phyloP scores from a whole-genome alignment of 1,140 invertebrate species.

The Spodoptera frugiperda region DNA sequence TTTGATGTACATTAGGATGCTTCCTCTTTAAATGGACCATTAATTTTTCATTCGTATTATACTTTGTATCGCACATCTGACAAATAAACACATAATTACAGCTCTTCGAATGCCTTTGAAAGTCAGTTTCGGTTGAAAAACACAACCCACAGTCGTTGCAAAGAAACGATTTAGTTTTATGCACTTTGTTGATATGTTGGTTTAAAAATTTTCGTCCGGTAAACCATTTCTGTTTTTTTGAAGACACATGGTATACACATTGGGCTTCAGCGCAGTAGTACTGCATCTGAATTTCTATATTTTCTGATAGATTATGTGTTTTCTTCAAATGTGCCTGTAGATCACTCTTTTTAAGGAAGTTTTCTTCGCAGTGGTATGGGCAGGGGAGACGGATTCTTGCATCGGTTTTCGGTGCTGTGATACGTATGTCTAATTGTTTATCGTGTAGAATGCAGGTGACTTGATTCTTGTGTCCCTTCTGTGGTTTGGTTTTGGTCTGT shows the following conservation, averaged over 20 bases:
- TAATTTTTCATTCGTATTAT: slow-evolving; percentile 65
- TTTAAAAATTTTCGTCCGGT: slow-evolving; percentile 69
- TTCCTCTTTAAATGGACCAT: slow-evolving; percentile 70
- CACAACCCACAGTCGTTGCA: slow-evolving; percentile 59
- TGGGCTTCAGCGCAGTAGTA: slow-evolving; percentile 61
- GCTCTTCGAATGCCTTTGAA: slow-evolving; percentile 60
- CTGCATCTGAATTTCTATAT: slow-evolving; percentile 59
- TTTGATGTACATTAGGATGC: slow-evolving; percentile 69
- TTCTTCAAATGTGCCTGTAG: slow-evolving; percentile 63
- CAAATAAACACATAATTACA: slow-evolving; percentile 67
- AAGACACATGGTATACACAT: slow-evolving; percentile 61
- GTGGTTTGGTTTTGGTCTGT: slow-evolving; percentile 48
- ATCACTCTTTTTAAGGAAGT: slow-evolving; percentile 64
- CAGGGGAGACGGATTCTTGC: slow-evolving; percentile 64
- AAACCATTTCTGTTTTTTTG: slow-evolving; percentile 62
- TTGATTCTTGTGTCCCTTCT: slow-evolving; percentile 29
- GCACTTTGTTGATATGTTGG: slow-evolving; percentile 75
- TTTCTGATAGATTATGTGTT: slow-evolving; percentile 54
- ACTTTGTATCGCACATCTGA: slow-evolving; percentile 62
- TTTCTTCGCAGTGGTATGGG: slow-evolving; percentile 62
- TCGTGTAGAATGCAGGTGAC: slow-evolving; percentile 50
- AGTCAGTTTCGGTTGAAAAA: slow-evolving; percentile 57
- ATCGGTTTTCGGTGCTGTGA: slow-evolving; percentile 61
- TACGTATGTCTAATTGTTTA: slow-evolving; percentile 58
- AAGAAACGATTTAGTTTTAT: slow-evolving; percentile 55